Conservation (phyloP, 2,888 invertebrate species). For the Neoitamus cyanurus region DNA sequence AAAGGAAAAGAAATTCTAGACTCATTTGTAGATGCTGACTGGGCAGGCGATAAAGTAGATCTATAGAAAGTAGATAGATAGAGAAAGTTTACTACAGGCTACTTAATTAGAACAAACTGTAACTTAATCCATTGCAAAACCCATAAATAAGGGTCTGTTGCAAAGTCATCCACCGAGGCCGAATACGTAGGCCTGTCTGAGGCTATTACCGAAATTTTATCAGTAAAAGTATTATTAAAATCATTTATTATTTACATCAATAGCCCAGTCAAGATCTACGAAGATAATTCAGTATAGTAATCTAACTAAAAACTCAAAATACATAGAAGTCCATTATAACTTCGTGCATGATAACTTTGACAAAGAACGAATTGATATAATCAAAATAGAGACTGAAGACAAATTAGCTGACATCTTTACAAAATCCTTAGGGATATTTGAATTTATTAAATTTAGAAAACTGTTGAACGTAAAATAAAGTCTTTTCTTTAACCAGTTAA, state of each 20-base stretch:
- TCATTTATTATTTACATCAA: conserved; percentile 53
- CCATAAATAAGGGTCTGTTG: conserved; percentile 57
- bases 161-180: conserved; percentile 56
- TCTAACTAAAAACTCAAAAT: conserved; percentile 49
- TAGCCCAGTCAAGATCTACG: conserved; percentile 56
- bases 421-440: neutral
- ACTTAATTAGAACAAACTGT: neutral
- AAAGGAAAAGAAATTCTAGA: too few relatives aligned
- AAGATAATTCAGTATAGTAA: conserved; percentile 57
- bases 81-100: too few relatives aligned
- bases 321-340: conserved; percentile 51
- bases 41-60: too few relatives aligned
- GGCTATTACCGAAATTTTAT: conserved; percentile 55
- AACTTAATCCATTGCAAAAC: conserved; percentile 59
- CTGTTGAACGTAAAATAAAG: neutral
- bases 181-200: conserved; percentile 57
- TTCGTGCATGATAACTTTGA: conserved; percentile 57
- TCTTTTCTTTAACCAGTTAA: too few relatives aligned
- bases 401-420: conserved; percentile 56
- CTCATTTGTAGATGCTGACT: too few relatives aligned
- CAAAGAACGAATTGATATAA: conserved; percentile 56
- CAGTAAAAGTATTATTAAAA: conserved; percentile 53
- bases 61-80: too few relatives aligned
- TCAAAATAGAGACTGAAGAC: conserved; percentile 56
- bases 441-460: neutral